phyloP scores from a whole-genome alignment of 2,888 invertebrate species.

The Uropetala carovei region DNA sequence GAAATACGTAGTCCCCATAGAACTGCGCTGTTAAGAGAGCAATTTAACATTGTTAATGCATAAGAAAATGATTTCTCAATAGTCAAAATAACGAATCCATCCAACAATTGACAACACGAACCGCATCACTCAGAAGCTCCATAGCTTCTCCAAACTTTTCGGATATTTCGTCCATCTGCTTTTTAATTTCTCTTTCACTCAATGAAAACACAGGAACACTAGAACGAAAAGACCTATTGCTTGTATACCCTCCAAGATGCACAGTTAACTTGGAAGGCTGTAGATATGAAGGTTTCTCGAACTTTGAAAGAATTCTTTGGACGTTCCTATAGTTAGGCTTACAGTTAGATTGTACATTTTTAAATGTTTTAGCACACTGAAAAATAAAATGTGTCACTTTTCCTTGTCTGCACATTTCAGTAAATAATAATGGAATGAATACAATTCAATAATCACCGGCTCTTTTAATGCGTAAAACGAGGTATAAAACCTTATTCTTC shows the following conservation, averaged over 20 bases:
- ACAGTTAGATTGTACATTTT: neutral
- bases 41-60: neutral
- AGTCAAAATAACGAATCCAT: neutral
- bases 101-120: constrained; percentile 11
- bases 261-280: neutral
- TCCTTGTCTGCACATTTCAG: too few relatives aligned
- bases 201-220: neutral
- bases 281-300: neutral
- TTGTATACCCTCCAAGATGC: neutral
- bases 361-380: too few relatives aligned
- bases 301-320: neutral
- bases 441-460: too few relatives aligned
- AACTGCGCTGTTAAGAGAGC: constrained; percentile 69
- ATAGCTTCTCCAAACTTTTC: constrained; percentile 69
- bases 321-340: neutral
- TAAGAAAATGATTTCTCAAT: neutral
- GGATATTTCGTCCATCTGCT: constrained; percentile 67
- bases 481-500: too few relatives aligned
- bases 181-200: constrained; percentile 66
- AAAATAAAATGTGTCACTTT: too few relatives aligned
- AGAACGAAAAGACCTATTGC: neutral
- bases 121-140: constrained; percentile 69
- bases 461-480: too few relatives aligned
- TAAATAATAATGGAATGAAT: too few relatives aligned
- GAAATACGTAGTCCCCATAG: constrained; percentile 72